A percentile compares a stretch with the other conserved stretches of the same genome.
Evolutionary conservation across 2,888 invertebrate species (phyloP).

Genomic region (Cerceris rybyensis): DNA sequence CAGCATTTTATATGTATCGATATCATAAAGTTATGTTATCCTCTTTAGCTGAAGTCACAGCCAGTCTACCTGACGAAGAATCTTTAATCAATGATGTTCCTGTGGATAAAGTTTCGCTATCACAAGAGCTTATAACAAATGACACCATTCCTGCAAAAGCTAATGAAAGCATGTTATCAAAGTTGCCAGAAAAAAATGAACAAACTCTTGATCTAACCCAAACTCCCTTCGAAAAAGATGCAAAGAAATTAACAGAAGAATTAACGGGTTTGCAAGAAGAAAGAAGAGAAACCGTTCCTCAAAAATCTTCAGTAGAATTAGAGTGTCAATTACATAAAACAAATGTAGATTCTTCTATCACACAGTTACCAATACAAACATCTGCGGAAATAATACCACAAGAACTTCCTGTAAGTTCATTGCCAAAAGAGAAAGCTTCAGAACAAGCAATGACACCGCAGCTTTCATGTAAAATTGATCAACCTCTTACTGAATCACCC

Average conservation of each 20-base stretch:
- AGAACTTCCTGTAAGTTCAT: constrained; percentile 5
- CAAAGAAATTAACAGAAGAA: constrained; percentile 7
- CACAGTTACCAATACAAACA: constrained; percentile 3
- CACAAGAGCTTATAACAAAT: neutral
- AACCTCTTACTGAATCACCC: neutral
- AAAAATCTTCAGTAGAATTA: constrained; percentile 11
- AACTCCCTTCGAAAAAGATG: constrained; percentile 18
- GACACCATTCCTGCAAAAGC: constrained; percentile 20
- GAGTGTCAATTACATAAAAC: constrained; percentile 11
- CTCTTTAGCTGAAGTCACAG: constrained; percentile 50
- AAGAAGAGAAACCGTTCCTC: constrained; percentile 13
- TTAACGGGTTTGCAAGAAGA: constrained; percentile 13
- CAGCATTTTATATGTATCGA: neutral
- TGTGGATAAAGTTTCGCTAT: constrained; percentile 17
- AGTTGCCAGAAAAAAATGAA: constrained; percentile 30
- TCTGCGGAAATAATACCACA: constrained; percentile 3
- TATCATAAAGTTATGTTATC: constrained; percentile 28
- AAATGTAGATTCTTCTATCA: constrained; percentile 1
- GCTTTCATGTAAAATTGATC: constrained; percentile 1
- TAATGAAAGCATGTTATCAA: constrained; percentile 24
- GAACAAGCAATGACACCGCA: constrained; percentile 6
- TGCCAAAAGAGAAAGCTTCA: constrained; percentile 8
- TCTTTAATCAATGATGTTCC: constrained; percentile 54
- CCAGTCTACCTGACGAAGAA: constrained; percentile 47
- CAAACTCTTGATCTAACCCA: constrained; percentile 15